Evolutionary conservation across 2,113 vertebrate genomes (phyloP).

Genomic region (Mixornis gularis): DNA sequence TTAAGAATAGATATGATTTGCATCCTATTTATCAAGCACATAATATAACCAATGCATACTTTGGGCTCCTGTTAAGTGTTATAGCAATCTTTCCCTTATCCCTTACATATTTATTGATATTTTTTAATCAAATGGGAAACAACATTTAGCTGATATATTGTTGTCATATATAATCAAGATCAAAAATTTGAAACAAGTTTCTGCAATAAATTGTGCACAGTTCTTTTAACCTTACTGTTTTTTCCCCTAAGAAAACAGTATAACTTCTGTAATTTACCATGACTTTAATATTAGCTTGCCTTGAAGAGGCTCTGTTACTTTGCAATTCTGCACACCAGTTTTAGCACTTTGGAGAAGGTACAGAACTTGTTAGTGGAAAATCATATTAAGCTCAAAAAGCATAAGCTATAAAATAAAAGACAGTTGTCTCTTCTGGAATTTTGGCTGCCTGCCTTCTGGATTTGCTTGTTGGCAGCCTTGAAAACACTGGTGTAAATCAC

Average conservation of each 20-base stretch:
- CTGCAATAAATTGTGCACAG: conserved; percentile 43
- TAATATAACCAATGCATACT: background rate
- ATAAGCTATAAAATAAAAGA: conserved; percentile 77
- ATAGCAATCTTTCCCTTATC: background rate
- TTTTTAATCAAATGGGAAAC: background rate
- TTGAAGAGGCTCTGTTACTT: conserved; percentile 61
- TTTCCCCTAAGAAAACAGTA: conserved; percentile 50
- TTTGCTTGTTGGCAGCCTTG: conserved; percentile 71
- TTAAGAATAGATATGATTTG: background rate
- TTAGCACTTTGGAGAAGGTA: conserved; percentile 68
- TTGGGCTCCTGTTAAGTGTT: background rate
- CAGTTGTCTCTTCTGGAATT: conserved; percentile 73
- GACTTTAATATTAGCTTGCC: conserved; percentile 66
- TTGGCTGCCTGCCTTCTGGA: conserved; percentile 72
- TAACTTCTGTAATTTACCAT: conserved; percentile 64
- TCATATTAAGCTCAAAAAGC: conserved; percentile 71
- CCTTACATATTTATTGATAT: conserved; percentile 25
- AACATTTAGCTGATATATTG: background rate
- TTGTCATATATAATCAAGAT: background rate
- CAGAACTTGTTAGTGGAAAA: conserved; percentile 76
- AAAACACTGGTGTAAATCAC: conserved; percentile 73
- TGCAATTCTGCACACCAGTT: conserved; percentile 55
- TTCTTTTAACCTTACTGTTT: conserved; percentile 55
- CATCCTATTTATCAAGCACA: background rate
- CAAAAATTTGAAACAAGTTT: conserved; percentile 41